Conservation (phyloP, 2,797 vertebrate genomes). For the Hapalemur alaotrensis region DNA sequence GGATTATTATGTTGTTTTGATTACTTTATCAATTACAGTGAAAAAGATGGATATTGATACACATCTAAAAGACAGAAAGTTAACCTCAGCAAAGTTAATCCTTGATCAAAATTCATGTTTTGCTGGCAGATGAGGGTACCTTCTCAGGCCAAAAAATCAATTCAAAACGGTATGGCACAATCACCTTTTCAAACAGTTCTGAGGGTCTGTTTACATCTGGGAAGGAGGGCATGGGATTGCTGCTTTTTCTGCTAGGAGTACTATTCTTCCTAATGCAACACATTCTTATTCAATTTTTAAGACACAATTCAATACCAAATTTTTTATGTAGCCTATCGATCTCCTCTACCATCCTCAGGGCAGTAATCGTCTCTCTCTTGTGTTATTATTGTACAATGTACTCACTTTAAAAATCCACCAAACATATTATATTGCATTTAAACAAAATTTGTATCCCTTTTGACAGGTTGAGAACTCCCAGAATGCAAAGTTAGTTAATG, state of each 20-base stretch:
- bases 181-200: neutral
- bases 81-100: neutral
- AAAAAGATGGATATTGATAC: neutral
- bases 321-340: neutral
- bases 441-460: neutral
- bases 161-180: neutral
- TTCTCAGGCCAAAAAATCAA: neutral
- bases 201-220: neutral
- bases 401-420: neutral
- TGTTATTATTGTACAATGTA: neutral
- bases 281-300: neutral
- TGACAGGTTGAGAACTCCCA: neutral
- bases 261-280: neutral
- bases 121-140: neutral
- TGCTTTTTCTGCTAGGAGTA: neutral
- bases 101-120: neutral
- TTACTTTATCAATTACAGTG: neutral
- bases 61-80: neutral
- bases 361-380: neutral
- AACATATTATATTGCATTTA: neutral
- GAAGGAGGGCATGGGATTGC: neutral
- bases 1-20: neutral
- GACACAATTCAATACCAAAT: neutral
- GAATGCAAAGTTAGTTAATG: neutral
- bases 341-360: neutral